Evolutionary conservation across 2,888 invertebrate species (phyloP).

Genomic region (Dioctria rufipes): DNA sequence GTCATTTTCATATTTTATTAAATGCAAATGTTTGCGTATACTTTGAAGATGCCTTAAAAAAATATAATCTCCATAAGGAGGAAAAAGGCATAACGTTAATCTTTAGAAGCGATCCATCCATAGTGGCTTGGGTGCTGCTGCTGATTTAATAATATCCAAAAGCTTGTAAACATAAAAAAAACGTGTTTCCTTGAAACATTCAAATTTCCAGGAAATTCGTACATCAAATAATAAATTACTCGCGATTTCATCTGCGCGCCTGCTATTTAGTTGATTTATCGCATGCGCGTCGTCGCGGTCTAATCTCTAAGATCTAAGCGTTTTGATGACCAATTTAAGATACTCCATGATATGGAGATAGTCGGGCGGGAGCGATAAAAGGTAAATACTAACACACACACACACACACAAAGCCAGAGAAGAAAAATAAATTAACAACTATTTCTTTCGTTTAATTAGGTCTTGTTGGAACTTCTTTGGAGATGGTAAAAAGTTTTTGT

Average conservation of each 20-base stretch:
- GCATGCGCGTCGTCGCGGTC: background rate
- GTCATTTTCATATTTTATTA: no score
- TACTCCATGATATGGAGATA: background rate
- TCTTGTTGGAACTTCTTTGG: background rate
- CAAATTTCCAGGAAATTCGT: conserved; percentile 24
- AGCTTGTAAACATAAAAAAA: no score
- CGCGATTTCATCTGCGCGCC: conserved; percentile 28
- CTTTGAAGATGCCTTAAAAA: no score
- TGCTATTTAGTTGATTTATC: conserved; percentile 25
- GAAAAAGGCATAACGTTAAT: no score
- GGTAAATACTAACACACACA: no score
- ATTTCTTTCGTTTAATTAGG: conserved; percentile 44
- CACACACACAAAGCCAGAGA: background rate
- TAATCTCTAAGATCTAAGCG: conserved; percentile 28
- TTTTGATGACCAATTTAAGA: conserved; percentile 21
- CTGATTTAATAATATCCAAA: no score
- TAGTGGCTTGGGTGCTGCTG: no score
- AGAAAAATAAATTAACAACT: conserved; percentile 33
- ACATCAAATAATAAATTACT: conserved; percentile 26
- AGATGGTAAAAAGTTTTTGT: no score
- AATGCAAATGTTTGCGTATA: no score
- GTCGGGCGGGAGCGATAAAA: background rate
- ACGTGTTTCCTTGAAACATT: no score
- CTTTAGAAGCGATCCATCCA: no score
- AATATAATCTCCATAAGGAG: no score